These are phyloP conservation scores for Sinodicranocentrus sp. DNA, from an alignment of 2,888 invertebrate species.

Conservation along the genomic window DNA sequence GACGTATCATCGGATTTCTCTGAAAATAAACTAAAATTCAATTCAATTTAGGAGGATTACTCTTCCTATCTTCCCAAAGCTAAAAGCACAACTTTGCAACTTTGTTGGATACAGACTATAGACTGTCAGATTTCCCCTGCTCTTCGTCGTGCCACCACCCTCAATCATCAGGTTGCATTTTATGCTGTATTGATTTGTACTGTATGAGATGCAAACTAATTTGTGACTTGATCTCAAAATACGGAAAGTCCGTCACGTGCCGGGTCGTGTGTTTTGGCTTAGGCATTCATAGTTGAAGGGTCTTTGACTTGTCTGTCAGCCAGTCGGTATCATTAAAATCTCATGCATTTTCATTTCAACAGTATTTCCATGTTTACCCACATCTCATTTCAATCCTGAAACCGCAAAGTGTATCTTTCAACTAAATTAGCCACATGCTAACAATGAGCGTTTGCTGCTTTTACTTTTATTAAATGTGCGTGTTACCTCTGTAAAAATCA, in stretches of 20 bases:
- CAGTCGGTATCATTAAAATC: constrained; percentile 53
- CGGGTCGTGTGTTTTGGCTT: constrained; percentile 55
- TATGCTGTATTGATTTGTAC: neutral
- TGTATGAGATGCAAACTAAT: constrained; percentile 42
- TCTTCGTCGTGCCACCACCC: neutral
- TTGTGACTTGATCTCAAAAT: constrained; percentile 63
- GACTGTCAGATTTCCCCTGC: no score
- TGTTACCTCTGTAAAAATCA: constrained; percentile 47
- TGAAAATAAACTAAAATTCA: constrained; percentile 26
- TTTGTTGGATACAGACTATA: neutral
- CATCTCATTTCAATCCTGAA: constrained; percentile 39
- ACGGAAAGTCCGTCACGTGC: constrained; percentile 50
- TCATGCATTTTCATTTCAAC: constrained; percentile 51
- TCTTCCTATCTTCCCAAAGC: neutral
- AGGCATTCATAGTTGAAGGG: constrained; percentile 19
- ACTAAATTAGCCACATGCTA: constrained; percentile 51
- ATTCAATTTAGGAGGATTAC: constrained; percentile 21
- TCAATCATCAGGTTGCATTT: constrained; percentile 34
- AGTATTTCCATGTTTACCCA: constrained; percentile 43
- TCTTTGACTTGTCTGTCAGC: constrained; percentile 28
- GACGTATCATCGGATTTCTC: neutral
- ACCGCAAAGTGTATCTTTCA: constrained; percentile 52
- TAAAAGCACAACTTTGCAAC: neutral
- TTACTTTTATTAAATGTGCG: constrained; percentile 18
- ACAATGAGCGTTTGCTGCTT: neutral